A percentile compares a stretch with the other conserved stretches of the same genome.
These are phyloP conservation scores for Chaetops frenatus DNA, from an alignment of 2,113 vertebrate species.

Conservation along the genomic window DNA sequence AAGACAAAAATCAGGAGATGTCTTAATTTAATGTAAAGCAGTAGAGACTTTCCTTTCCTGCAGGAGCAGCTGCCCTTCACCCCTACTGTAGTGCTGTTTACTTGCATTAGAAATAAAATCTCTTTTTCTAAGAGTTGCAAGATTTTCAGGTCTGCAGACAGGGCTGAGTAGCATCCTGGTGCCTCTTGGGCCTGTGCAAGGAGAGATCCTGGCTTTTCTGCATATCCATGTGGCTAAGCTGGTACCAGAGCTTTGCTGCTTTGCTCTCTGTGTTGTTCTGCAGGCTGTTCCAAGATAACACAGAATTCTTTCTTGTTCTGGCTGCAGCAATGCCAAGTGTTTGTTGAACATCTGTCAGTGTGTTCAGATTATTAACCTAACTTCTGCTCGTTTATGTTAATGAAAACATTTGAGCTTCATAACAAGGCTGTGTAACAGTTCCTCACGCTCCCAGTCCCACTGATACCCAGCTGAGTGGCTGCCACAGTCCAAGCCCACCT, in stretches of 20 bases:
- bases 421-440: background rate
- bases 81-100: background rate
- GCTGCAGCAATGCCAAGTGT: conserved; percentile 19
- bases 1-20: background rate
- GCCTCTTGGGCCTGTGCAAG: background rate
- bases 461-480: background rate
- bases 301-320: conserved; percentile 6
- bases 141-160: background rate
- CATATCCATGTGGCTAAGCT: background rate
- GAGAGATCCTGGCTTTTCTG: background rate
- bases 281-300: background rate
- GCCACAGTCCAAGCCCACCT: background rate
- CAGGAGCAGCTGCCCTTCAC: background rate
- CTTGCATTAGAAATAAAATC: background rate
- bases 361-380: conserved; percentile 46
- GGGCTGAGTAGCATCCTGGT: background rate
- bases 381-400: conserved; percentile 28
- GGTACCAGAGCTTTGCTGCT: background rate
- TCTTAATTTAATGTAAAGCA: background rate
- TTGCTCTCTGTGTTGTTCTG: background rate
- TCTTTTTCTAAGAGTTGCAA: background rate
- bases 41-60: background rate
- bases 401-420: background rate
- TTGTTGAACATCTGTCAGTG: conserved; percentile 47
- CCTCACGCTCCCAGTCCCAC: background rate